phyloP scores from a whole-genome alignment of 2,797 vertebrate genomes.

The Sebastes paucispinis region DNA sequence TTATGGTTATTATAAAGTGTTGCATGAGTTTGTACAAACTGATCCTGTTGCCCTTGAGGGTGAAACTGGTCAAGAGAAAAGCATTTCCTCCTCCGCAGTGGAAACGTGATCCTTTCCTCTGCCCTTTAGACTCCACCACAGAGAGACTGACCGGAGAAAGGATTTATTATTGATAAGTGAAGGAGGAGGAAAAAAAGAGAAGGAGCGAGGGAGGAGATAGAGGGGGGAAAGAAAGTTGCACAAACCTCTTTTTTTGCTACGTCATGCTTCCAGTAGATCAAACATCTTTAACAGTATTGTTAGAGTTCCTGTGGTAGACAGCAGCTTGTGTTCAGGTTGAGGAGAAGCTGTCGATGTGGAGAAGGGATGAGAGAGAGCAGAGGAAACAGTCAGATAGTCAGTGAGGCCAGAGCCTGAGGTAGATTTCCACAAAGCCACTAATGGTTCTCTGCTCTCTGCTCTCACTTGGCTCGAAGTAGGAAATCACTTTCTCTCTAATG shows the following conservation, averaged over 20 bases:
- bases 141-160: not conserved
- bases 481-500: not conserved
- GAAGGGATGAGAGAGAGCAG: not conserved
- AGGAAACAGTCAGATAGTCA: not conserved
- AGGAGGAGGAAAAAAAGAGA: not conserved
- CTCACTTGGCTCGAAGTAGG: not conserved
- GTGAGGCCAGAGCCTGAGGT: not conserved
- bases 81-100: constrained; percentile 19
- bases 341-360: not conserved
- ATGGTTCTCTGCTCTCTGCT: not conserved
- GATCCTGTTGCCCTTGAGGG: constrained; percentile 7
- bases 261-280: not conserved
- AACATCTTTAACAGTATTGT: not conserved
- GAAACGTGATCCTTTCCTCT: constrained; percentile 39
- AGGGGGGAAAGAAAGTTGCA: not conserved
- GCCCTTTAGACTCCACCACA: constrained; percentile 18
- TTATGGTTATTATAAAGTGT: not conserved
- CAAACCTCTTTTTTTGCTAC: constrained; percentile 28
- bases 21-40: not conserved
- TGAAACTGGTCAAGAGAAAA: constrained; percentile 23
- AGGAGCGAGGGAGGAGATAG: not conserved
- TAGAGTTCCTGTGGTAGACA: not conserved
- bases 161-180: constrained; percentile 43
- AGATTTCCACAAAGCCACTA: not conserved
- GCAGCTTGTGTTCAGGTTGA: not conserved